Evolutionary conservation across 2,797 vertebrate species (phyloP), one percentile per base, ranked within the genome.

Genomic region (Anniella stebbinsi): DNA sequence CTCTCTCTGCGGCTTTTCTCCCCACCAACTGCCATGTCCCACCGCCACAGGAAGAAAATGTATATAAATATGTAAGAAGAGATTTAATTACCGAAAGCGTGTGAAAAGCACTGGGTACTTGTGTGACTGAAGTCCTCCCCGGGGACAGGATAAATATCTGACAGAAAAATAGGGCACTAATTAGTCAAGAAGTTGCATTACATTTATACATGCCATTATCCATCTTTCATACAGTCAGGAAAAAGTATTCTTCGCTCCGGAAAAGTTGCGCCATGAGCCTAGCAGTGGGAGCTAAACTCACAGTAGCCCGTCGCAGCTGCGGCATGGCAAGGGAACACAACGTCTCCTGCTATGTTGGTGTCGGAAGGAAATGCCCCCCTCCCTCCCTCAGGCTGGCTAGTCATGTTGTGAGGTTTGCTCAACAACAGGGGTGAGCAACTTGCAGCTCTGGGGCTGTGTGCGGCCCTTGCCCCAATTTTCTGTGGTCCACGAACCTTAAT

Each of bases 161-260:
- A 86, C 57, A 94, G 90, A 91, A 94, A 95, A 96, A 94, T n/a
- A 84, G 88, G 84, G 51, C 77, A 66, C 87, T 95, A 94, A 95
- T 96, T 95, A 96, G 91, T 84, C 87, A 92, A 93, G 83, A 93
- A 95, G 77, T 84, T 91, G 93, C 90, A 94, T 92, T 90, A 87
- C 28, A 87, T 87, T 86, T 17, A 84, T 86, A n/a, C 11, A 57
- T 85, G 91, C 78, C 77, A 89, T 81, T 88, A 94, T 86, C 41
- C 36, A 87, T 0, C 87, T 60, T 89, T 94, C 93, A 92, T 87
- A 81, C 63, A 92, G 21, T 76, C 90, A 85, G 36, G 87, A 76
- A 90, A 76, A 94, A 1, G 10, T 80, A 82, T 41, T 28, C 76
- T 51, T 91, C 15, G 72, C 77, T 86, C 80, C 77, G 12, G 41